phyloP scores from a whole-genome alignment of 2,888 invertebrate genomes.

The Netelia virgata region DNA sequence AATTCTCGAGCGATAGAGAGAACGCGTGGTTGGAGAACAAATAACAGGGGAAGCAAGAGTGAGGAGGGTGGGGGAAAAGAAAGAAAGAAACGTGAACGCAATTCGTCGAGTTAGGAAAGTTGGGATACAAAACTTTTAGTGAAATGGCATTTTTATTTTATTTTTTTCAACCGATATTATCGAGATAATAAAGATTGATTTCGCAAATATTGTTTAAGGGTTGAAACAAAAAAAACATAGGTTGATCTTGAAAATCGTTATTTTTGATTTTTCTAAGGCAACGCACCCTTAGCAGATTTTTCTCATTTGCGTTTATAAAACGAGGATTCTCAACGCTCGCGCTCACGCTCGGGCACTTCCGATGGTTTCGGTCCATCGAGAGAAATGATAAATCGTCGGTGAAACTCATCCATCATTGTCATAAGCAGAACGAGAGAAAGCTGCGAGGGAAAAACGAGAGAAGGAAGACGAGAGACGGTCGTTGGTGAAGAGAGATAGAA shows the following conservation, averaged over 20 bases:
- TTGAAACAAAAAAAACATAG: no score
- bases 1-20: constrained; percentile 10
- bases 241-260: no score
- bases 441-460: neutral
- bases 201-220: no score
- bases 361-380: constrained; percentile 59
- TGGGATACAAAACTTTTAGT: no score
- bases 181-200: no score
- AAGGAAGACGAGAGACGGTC: neutral
- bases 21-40: neutral
- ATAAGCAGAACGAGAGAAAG: constrained; percentile 72
- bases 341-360: constrained; percentile 6
- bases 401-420: constrained; percentile 78
- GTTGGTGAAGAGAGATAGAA: no score
- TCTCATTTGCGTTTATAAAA: no score
- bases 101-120: neutral
- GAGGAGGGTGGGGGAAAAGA: neutral
- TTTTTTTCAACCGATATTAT: neutral
- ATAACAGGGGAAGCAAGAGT: neutral
- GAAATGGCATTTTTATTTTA: no score
- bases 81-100: constrained; percentile 1
- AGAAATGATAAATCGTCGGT: constrained; percentile 76
- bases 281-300: no score
- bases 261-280: no score
- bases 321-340: constrained; percentile 6